Evolutionary conservation across 2,797 vertebrate genomes (phyloP).

Genomic region (Cygnus olor): DNA sequence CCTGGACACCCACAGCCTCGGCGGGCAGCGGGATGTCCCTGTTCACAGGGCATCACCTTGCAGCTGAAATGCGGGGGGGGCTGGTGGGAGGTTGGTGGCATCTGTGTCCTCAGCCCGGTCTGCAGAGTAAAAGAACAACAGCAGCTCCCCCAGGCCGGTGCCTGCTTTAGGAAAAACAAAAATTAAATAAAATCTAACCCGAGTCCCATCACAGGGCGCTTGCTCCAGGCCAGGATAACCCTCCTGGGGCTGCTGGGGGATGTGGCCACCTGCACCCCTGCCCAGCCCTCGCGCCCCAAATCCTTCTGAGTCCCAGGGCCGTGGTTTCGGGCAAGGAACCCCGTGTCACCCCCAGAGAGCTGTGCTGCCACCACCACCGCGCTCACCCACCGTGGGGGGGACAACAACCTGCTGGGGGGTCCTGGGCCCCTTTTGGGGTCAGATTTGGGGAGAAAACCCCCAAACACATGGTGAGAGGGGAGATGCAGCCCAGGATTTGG

Average conservation of each 20-base stretch:
- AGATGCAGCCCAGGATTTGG: neutral
- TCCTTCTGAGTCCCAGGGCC: rapidly evolving
- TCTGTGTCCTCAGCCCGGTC: rapidly evolving
- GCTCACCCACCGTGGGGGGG: rapidly evolving
- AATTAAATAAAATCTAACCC: rapidly evolving
- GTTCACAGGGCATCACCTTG: rapidly evolving
- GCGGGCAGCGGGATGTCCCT: rapidly evolving
- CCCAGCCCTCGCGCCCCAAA: neutral
- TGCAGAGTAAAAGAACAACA: rapidly evolving
- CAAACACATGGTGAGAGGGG: too few relatives aligned
- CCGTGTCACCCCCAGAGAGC: neutral
- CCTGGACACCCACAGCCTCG: too few relatives aligned
- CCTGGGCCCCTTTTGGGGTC: rapidly evolving
- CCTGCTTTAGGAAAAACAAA: rapidly evolving
- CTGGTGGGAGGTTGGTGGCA: neutral
- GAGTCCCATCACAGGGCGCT: rapidly evolving
- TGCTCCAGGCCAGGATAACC: rapidly evolving
- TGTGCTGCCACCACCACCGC: rapidly evolving
- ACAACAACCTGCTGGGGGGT: neutral
- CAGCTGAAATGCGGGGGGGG: rapidly evolving
- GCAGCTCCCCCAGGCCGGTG: neutral
- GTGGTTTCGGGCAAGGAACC: neutral
- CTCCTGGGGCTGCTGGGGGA: neutral
- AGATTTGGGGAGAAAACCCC: neutral
- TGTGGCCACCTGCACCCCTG: too few relatives aligned